phyloP scores from a whole-genome alignment of 35 echinoderm and acorn worm species.

The Apostichopus californicus region DNA sequence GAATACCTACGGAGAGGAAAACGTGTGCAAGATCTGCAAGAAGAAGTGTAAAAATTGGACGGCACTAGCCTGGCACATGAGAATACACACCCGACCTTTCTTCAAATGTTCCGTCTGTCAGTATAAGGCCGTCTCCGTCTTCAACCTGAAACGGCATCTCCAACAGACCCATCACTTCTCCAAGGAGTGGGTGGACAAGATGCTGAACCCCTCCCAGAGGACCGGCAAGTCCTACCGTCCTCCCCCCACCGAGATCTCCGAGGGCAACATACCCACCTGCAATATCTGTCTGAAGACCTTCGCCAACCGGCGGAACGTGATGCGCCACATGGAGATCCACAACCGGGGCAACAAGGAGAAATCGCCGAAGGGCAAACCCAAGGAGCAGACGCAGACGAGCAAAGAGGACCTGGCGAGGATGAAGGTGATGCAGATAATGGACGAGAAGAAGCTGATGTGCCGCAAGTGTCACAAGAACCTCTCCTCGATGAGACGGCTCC shows the following conservation, averaged over 20 bases:
- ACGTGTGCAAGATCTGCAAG: slow-evolving; percentile 82
- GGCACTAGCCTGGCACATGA: slow-evolving; percentile 93
- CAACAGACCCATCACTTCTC: slow-evolving; percentile 71
- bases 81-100: slow-evolving; percentile 83
- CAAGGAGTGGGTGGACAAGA: slow-evolving; percentile 63
- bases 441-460: slow-evolving; percentile 87
- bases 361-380: slow-evolving; percentile 37
- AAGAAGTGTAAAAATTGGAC: slow-evolving; percentile 98
- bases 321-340: slow-evolving; percentile 91
- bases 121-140: slow-evolving; percentile 61
- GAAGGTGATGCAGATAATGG: slow-evolving; percentile 85
- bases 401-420: slow-evolving; percentile 71
- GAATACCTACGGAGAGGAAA: not conserved
- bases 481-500: slow-evolving; percentile 74
- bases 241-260: slow-evolving; percentile 8
- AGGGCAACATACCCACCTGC: slow-evolving; percentile 71
- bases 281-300: slow-evolving; percentile 87
- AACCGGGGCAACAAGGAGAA: slow-evolving; percentile 44
- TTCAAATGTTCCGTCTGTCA: slow-evolving; percentile 91
- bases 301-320: slow-evolving; percentile 82
- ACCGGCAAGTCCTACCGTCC: slow-evolving; percentile 16
- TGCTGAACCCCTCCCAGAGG: slow-evolving; percentile 57
- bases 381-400: slow-evolving; percentile 33
- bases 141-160: slow-evolving; percentile 78
- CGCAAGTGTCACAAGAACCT: slow-evolving; percentile 82